Evolutionary conservation across 2,113 vertebrate genomes (phyloP), one percentile per base, ranked within the genome.

Genomic region (Bos indicus): DNA sequence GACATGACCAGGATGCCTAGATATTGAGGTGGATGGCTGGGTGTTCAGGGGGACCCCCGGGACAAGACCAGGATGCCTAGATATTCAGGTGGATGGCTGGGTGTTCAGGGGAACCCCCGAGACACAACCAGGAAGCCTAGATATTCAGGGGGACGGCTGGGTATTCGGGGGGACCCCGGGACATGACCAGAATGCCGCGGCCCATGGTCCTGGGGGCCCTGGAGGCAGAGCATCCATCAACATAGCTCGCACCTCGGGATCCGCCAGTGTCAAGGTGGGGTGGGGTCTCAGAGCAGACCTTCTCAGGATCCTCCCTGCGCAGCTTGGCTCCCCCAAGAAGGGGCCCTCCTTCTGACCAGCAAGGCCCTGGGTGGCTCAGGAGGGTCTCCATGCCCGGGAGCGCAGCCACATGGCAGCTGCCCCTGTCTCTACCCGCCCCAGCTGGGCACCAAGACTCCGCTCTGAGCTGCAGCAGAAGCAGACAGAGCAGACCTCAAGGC

Each of bases 131-230:
- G 17, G 54, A 56, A 15, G 52, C 54, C 54, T 54, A 54, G 54
- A 56, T 8, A 56, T 3, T 21, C 54, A 56, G 57, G 10, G 15
- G 5, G 26, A 2, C 3, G 0, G 30, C 71, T 23, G 30, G 3
- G 3, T 26, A 0, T n/a, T 82, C 21, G 51, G n/a, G 5, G 5
- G 28, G 71, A 82, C 36, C 0, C 59, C 3, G 0, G 67, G 86
- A 83, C 52, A 5, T 2, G 3, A 6, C n/a, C 14, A 0, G 16
- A n/a, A 11, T 28, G 7, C 48, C 0, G 3, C 1, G 1, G 80
- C 36, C 48, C 13, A 7, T 16, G 19, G n/a, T 23, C 30, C 93
- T 28, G 77, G 48, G 4, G 48, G 15, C 48, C 52, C 64, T 36
- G 40, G 21, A 13, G 4, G 3, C 7, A 15, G 52, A 33, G 40